Evolutionary conservation across 2,113 vertebrate species (phyloP).

Genomic region (Mirounga angustirostris): DNA sequence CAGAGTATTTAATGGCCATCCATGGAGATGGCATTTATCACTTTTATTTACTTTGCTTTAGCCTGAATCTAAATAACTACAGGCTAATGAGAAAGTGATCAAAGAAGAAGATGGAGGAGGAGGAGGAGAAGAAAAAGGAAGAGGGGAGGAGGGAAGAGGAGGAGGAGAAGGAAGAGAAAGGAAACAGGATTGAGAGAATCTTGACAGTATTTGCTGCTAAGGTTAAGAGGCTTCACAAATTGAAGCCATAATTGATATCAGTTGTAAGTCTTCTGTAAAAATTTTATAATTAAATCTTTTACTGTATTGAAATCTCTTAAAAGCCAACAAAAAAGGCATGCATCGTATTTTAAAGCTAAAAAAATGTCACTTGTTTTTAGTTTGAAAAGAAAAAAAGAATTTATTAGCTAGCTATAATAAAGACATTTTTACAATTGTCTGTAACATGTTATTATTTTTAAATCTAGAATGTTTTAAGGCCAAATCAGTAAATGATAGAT

Average conservation of each 20-base stretch:
- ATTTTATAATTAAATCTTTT: neutral
- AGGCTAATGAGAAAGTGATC: neutral
- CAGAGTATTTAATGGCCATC: neutral
- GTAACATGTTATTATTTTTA: neutral
- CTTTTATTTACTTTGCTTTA: neutral
- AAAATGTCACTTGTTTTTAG: neutral
- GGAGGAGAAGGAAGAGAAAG: neutral
- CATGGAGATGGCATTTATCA: neutral
- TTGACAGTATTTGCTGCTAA: neutral
- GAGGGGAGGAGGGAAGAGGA: neutral
- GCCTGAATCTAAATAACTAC: neutral
- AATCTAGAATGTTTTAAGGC: conserved; percentile 44
- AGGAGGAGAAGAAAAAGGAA: neutral
- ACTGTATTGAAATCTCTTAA: neutral
- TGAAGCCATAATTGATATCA: neutral
- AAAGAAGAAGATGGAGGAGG: neutral
- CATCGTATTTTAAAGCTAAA: neutral
- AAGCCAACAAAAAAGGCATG: neutral
- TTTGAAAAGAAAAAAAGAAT: neutral
- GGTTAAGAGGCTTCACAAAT: neutral
- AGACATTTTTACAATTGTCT: neutral
- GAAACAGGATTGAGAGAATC: neutral
- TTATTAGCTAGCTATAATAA: neutral
- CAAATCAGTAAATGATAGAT: conserved; percentile 43
- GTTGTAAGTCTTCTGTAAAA: neutral